phyloP scores from a whole-genome alignment of 2,888 invertebrate genomes.

The Chelonus formosanus region DNA sequence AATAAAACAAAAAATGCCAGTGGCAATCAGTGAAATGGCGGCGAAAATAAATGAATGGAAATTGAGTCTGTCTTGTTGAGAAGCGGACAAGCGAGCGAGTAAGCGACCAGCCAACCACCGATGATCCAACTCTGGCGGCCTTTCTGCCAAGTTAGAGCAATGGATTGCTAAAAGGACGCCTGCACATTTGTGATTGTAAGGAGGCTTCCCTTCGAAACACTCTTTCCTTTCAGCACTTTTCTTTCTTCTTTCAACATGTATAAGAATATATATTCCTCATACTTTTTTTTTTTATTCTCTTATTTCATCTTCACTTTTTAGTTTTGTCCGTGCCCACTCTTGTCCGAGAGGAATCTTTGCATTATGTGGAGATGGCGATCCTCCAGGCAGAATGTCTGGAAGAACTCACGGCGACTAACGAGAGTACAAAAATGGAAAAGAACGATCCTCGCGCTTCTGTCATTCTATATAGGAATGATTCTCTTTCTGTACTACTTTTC shows the following conservation, averaged over 20 bases:
- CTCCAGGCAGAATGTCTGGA: slow-evolving; percentile 31
- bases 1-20: slow-evolving; percentile 36
- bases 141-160: slow-evolving; percentile 51
- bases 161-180: slow-evolving; percentile 53
- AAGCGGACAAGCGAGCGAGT: slow-evolving; percentile 36
- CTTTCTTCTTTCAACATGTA: not conserved
- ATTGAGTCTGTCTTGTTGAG: slow-evolving; percentile 57
- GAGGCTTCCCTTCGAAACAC: slow-evolving; percentile 38
- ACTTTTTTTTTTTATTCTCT: slow-evolving; percentile 13
- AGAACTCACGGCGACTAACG: slow-evolving; percentile 33
- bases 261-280: not conserved
- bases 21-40: slow-evolving; percentile 63
- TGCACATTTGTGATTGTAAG: slow-evolving; percentile 59
- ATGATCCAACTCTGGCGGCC: slow-evolving; percentile 39
- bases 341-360: slow-evolving; percentile 28
- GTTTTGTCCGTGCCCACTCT: not conserved
- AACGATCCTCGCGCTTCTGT: slow-evolving; percentile 20
- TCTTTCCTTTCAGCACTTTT: slow-evolving; percentile 6
- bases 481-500: not conserved
- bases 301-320: slow-evolving; percentile 9
- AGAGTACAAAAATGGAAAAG: slow-evolving; percentile 32
- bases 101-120: slow-evolving; percentile 44
- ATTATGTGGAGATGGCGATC: slow-evolving; percentile 33
- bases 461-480: slow-evolving; percentile 25
- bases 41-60: slow-evolving; percentile 63